Conservation (phyloP, 2,113 vertebrate genomes). For the Labrus mixtus region DNA sequence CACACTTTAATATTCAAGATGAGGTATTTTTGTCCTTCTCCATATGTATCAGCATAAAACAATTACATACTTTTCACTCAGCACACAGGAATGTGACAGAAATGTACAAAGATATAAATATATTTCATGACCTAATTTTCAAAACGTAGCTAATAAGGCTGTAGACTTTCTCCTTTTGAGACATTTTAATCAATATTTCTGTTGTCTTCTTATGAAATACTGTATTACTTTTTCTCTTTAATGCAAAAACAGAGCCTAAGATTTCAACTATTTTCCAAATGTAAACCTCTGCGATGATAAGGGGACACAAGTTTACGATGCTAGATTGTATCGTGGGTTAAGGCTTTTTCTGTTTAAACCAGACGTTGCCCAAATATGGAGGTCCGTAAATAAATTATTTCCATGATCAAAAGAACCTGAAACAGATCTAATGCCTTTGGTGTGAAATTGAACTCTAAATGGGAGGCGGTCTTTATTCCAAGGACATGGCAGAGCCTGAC, state of each 20-base stretch:
- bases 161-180: not conserved
- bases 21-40: no score
- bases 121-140: not conserved
- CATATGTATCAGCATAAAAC: no score
- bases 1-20: no score
- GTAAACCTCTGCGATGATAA: not conserved
- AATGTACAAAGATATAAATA: no score
- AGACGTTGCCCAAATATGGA: no score
- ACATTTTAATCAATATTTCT: not conserved
- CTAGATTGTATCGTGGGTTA: no score
- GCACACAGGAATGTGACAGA: no score
- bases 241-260: no score
- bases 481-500: slow-evolving; percentile 8
- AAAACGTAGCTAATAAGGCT: not conserved
- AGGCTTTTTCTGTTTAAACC: no score
- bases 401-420: not conserved
- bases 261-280: no score
- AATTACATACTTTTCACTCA: no score
- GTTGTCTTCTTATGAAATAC: not conserved
- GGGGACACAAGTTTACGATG: no score
- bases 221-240: not conserved
- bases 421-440: not conserved
- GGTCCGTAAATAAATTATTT: not conserved
- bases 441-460: not conserved
- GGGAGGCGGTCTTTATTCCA: slow-evolving; percentile 12